Percentiles rank a stretch among this genome's conserved stretches.
Evolutionary conservation across 2,888 invertebrate genomes (phyloP).

Genomic region (Drosophila borborema): DNA sequence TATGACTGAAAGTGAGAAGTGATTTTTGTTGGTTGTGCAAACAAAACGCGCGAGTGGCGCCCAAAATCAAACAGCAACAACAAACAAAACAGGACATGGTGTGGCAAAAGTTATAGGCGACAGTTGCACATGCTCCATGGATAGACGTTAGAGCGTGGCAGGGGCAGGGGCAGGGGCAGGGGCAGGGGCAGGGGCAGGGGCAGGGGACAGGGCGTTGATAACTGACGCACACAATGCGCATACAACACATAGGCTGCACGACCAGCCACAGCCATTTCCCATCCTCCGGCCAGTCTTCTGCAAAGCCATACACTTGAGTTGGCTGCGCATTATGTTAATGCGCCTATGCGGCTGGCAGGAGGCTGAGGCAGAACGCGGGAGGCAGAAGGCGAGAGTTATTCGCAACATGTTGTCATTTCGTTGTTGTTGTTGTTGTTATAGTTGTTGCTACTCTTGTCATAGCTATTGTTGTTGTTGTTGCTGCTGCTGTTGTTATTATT

Average conservation of each 20-base stretch:
- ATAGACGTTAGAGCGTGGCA: conserved; percentile 15
- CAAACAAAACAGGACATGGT: conserved; percentile 36
- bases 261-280: neutral
- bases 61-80: conserved; percentile 64
- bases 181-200: neutral
- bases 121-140: conserved; percentile 54
- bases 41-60: conserved; percentile 69
- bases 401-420: conserved; percentile 54
- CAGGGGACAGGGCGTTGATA: conserved; percentile 20
- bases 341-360: conserved; percentile 50
- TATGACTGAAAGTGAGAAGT: conserved; percentile 73
- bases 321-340: conserved; percentile 80
- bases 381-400: conserved; percentile 37
- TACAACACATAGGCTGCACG: conserved; percentile 61
- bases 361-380: neutral
- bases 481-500: conserved; percentile 62
- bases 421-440: conserved; percentile 36
- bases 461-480: conserved; percentile 37
- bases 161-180: neutral
- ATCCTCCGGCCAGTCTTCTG: neutral
- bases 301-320: conserved; percentile 68
- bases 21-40: conserved; percentile 71
- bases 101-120: conserved; percentile 65
- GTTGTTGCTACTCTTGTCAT: conserved; percentile 25
- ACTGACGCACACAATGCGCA: conserved; percentile 65